phyloP scores from a whole-genome alignment of 2,113 vertebrate species.

The Atrichornis clamosus region DNA sequence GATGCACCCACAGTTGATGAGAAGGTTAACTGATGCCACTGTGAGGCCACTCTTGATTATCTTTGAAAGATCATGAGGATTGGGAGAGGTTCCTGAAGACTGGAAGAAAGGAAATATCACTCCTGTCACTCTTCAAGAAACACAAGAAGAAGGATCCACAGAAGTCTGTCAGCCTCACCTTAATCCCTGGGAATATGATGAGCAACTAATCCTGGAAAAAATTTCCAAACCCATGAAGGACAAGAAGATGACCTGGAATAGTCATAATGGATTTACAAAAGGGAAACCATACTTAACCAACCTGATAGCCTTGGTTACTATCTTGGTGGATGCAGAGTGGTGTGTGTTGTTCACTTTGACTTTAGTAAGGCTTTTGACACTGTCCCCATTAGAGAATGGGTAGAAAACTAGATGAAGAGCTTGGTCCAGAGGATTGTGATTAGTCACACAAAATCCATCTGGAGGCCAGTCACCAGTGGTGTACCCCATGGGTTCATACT shows the following conservation, averaged over 20 bases:
- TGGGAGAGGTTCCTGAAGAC: not conserved
- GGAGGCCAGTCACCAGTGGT: not conserved
- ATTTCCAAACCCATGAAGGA: not conserved
- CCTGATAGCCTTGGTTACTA: not conserved
- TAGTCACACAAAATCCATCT: not conserved
- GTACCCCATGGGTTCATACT: not conserved
- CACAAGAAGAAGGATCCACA: not conserved
- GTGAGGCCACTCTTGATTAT: not conserved
- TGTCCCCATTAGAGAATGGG: not conserved
- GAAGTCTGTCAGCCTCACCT: not conserved
- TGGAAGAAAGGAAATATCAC: not conserved
- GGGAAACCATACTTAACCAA: not conserved
- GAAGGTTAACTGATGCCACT: not conserved
- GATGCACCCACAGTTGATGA: not conserved
- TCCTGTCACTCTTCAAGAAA: not conserved
- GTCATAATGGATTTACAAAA: not conserved
- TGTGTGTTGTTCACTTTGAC: not conserved
- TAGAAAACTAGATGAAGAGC: not conserved
- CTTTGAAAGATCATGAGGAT: not conserved
- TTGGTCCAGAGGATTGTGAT: not conserved
- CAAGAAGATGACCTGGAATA: not conserved
- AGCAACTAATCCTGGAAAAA: not conserved
- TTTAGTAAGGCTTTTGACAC: not conserved
- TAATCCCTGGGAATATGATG: not conserved
- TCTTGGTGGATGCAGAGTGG: too few species aligned